phyloP scores from a whole-genome alignment of 2,797 vertebrate genomes.

The Anisognathus igniventris region DNA sequence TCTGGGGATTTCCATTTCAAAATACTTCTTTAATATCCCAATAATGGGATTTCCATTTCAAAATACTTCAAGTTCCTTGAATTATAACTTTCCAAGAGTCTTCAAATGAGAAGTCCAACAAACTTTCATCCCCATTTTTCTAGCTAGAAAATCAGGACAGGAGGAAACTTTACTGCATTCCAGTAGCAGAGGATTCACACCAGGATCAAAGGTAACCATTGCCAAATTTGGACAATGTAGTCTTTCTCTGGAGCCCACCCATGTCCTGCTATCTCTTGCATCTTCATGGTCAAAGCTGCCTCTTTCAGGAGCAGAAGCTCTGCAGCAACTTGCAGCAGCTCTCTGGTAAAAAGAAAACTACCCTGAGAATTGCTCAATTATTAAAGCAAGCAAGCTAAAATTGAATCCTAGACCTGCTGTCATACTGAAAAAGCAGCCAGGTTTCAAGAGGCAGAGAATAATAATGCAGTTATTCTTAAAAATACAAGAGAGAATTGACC shows the following conservation, averaged over 20 bases:
- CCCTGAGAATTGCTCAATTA: not conserved
- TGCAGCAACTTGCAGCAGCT: not conserved
- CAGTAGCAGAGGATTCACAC: not conserved
- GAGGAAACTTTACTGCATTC: not conserved
- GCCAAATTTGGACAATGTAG: not conserved
- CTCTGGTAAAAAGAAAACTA: not conserved
- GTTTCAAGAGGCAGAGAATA: conserved; percentile 1
- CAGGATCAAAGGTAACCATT: not conserved
- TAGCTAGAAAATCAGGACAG: not conserved
- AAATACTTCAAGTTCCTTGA: not conserved
- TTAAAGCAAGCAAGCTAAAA: conserved; percentile 1
- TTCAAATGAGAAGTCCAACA: not conserved
- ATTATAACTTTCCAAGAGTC: not conserved
- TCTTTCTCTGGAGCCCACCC: not conserved
- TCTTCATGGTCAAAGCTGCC: not conserved
- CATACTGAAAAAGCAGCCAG: not conserved
- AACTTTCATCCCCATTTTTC: not conserved
- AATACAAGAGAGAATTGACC: not conserved
- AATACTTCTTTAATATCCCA: not conserved
- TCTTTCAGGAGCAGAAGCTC: not conserved
- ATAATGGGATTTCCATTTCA: not conserved
- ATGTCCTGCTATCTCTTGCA: not conserved
- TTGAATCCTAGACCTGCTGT: not conserved
- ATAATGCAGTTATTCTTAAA: not conserved
- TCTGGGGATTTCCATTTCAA: not conserved